These are phyloP conservation scores for Microctenopoma lineatum DNA, from an alignment of 2,797 vertebrate genomes.

Conservation along the genomic window DNA sequence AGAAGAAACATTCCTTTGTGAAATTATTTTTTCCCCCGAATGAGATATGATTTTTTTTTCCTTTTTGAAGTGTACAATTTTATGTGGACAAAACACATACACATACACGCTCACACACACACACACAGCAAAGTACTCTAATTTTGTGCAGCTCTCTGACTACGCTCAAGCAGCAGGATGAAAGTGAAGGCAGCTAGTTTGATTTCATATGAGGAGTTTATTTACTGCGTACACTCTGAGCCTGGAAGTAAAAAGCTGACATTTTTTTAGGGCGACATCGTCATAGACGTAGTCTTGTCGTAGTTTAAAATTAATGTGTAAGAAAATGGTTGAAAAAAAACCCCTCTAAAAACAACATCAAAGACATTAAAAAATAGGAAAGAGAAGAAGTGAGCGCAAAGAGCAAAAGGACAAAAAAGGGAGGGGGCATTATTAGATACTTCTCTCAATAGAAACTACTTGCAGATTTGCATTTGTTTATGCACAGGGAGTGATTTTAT, in stretches of 20 bases:
- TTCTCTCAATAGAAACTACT: constrained; percentile 48
- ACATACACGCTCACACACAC: constrained; percentile 13
- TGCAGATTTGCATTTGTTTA: constrained; percentile 78
- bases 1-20: constrained; percentile 41
- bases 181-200: constrained; percentile 37
- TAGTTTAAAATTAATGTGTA: constrained; percentile 57
- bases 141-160: constrained; percentile 38
- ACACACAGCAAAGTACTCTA: constrained; percentile 16
- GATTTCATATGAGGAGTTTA: constrained; percentile 58
- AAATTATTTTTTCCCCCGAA: constrained; percentile 35
- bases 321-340: constrained; percentile 50
- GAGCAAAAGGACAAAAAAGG: constrained; percentile 40
- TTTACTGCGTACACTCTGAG: constrained; percentile 42
- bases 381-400: constrained; percentile 3
- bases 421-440: constrained; percentile 51
- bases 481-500: constrained; percentile 57
- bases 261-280: constrained; percentile 40
- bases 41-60: neutral
- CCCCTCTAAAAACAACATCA: constrained; percentile 68
- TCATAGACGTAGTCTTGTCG: constrained; percentile 28
- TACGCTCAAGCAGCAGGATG: constrained; percentile 40
- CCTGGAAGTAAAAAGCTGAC: constrained; percentile 48
- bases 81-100: constrained; percentile 18
- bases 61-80: constrained; percentile 30
- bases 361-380: constrained; percentile 58